Conservation (phyloP, 2,888 invertebrate species). For the Agrochola lychnidis region DNA sequence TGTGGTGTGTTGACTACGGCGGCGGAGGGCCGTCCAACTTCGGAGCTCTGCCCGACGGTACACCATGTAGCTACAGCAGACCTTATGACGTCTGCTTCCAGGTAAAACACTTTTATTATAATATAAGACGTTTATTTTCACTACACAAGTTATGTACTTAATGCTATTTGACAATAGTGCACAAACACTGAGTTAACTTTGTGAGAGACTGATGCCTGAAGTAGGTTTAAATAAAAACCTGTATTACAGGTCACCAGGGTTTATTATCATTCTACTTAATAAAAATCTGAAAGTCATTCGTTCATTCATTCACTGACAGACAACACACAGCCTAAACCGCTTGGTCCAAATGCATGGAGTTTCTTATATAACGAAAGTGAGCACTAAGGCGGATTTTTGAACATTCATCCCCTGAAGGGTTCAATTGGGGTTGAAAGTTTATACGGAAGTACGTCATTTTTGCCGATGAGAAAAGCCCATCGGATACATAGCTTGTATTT, state of each 20-base stretch:
- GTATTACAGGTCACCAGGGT: too few species aligned
- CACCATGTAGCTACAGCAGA: constrained; percentile 83
- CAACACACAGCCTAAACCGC: neutral
- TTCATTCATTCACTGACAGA: neutral
- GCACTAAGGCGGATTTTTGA: neutral
- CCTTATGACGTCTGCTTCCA: constrained; percentile 86
- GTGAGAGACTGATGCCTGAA: too few species aligned
- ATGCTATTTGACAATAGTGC: too few species aligned
- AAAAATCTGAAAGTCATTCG: neutral
- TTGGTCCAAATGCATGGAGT: neutral
- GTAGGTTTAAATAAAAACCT: too few species aligned
- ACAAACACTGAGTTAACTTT: too few species aligned
- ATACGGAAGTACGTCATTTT: too few species aligned
- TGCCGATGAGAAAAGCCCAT: neutral
- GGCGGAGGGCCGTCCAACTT: constrained; percentile 81
- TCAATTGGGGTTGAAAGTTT: neutral
- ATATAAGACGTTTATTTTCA: neutral
- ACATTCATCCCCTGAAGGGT: neutral
- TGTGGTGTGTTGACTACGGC: constrained; percentile 84
- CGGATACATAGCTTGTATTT: too few species aligned
- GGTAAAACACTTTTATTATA: constrained; percentile 69
- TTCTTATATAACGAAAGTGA: neutral
- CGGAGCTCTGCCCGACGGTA: constrained; percentile 83
- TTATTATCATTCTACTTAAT: too few species aligned
- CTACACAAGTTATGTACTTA: too few species aligned